Conservation (phyloP, 2,797 vertebrate species). For the Astyanax mexicanus region DNA sequence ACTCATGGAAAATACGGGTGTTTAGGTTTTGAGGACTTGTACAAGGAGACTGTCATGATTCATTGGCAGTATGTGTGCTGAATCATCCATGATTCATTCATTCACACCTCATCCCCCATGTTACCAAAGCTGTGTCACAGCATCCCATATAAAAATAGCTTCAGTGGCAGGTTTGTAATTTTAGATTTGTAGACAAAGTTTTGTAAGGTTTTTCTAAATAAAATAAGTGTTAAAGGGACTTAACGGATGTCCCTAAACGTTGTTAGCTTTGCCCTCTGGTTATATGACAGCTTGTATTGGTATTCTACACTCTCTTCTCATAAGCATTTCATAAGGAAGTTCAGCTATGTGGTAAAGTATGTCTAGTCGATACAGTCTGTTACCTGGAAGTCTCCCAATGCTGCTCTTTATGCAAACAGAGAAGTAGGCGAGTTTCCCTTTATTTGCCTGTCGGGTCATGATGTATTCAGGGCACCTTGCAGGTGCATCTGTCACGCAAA, state of each 20-base stretch:
- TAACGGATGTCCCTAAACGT: too few relatives aligned
- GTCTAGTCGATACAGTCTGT: not conserved
- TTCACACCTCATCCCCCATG: not conserved
- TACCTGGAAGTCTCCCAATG: conserved; percentile 4
- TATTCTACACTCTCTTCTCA: not conserved
- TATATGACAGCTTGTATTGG: not conserved
- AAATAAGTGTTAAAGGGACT: too few relatives aligned
- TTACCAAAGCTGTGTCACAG: not conserved
- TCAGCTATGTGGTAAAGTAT: not conserved
- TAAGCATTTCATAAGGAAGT: not conserved
- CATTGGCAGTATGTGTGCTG: not conserved
- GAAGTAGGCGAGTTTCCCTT: conserved; percentile 27
- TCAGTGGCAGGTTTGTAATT: not conserved
- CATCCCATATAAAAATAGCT: not conserved
- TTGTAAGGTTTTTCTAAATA: not conserved
- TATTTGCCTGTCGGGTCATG: conserved; percentile 47
- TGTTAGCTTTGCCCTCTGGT: too few relatives aligned
- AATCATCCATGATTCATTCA: conserved; percentile 18
- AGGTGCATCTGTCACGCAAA: not conserved
- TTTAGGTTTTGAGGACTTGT: too few relatives aligned
- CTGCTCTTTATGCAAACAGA: conserved; percentile 45
- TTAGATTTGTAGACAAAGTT: not conserved
- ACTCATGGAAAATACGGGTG: not conserved
- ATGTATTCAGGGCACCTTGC: not conserved
- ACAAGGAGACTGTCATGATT: not conserved